phyloP scores from a whole-genome alignment of 2,888 invertebrate species.

The Euplagia quadripunctaria region DNA sequence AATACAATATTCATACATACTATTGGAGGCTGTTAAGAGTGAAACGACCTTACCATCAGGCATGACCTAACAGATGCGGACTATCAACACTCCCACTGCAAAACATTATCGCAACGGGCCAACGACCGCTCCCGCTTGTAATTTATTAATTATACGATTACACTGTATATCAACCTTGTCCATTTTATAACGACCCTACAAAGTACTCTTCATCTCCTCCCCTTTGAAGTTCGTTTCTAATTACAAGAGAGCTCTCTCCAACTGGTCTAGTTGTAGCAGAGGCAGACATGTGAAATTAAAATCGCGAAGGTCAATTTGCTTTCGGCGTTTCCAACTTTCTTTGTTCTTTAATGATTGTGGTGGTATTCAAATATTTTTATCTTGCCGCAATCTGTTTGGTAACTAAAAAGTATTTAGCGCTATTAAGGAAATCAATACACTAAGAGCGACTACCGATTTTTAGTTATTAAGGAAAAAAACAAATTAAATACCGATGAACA shows the following conservation, averaged over 20 bases:
- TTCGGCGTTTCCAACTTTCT: conserved; percentile 56
- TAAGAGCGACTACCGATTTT: conserved; percentile 23
- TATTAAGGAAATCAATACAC: neutral
- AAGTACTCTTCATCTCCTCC: conserved; percentile 50
- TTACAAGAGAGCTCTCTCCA: conserved; percentile 52
- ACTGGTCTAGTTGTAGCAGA: conserved; percentile 64
- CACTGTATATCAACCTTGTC: conserved; percentile 66
- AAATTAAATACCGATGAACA: conserved; percentile 39
- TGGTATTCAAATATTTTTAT: conserved; percentile 11
- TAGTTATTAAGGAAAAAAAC: conserved; percentile 57
- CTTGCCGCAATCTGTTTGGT: neutral
- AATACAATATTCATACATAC: conserved; percentile 17
- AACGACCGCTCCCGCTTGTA: conserved; percentile 81
- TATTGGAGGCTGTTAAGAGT: conserved; percentile 58
- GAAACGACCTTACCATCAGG: conserved; percentile 76
- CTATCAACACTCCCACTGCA: conserved; percentile 79
- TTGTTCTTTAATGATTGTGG: conserved; percentile 46
- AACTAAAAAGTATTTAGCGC: neutral
- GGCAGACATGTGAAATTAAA: conserved; percentile 73
- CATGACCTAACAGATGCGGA: conserved; percentile 81
- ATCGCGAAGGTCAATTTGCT: conserved; percentile 75
- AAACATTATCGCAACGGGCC: conserved; percentile 80
- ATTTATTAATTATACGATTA: conserved; percentile 85
- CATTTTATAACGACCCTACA: conserved; percentile 68
- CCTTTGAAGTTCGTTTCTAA: conserved; percentile 39